Evolutionary conservation across 30 jellyfish, hydroid and myxozoan genomes (phyloP).

Genomic region (Catostylus mosaicus): DNA sequence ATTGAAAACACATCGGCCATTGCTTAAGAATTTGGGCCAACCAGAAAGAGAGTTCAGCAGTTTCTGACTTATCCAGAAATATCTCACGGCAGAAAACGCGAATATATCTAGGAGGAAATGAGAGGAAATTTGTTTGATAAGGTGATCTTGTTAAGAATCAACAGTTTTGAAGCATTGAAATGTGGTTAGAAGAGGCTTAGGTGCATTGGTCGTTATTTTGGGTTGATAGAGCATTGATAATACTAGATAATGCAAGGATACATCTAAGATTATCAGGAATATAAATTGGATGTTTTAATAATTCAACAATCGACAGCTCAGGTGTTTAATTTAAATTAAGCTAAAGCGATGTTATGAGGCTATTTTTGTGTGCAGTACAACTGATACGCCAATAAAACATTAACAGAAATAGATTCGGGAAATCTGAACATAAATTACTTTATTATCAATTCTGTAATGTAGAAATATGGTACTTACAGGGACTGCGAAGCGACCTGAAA

Average conservation of each 20-base stretch:
- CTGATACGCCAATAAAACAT: too few relatives aligned
- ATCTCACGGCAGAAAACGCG: conserved; percentile 92
- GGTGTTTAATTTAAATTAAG: not conserved
- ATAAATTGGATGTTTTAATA: not conserved
- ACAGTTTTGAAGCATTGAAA: not conserved
- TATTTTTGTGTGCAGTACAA: too few relatives aligned
- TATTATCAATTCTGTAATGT: too few relatives aligned
- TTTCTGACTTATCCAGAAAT: conserved; percentile 68
- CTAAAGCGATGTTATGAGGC: too few relatives aligned
- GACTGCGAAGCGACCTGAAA: too few relatives aligned
- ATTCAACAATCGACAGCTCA: not conserved
- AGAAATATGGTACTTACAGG: too few relatives aligned
- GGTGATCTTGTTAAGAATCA: conserved; percentile 7
- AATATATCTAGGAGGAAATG: conserved; percentile 60
- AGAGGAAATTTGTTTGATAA: not conserved
- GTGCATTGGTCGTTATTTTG: not conserved
- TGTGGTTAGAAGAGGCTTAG: not conserved
- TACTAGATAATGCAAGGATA: not conserved
- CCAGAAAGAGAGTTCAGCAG: conserved; percentile 81
- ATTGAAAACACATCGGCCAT: conserved; percentile 85
- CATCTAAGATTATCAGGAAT: not conserved
- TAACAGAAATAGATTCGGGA: too few relatives aligned
- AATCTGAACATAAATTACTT: too few relatives aligned
- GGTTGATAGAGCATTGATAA: not conserved
- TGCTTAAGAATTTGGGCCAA: conserved; percentile 80